phyloP scores from a whole-genome alignment of 2,888 invertebrate species.

The Catocala sponsa region DNA sequence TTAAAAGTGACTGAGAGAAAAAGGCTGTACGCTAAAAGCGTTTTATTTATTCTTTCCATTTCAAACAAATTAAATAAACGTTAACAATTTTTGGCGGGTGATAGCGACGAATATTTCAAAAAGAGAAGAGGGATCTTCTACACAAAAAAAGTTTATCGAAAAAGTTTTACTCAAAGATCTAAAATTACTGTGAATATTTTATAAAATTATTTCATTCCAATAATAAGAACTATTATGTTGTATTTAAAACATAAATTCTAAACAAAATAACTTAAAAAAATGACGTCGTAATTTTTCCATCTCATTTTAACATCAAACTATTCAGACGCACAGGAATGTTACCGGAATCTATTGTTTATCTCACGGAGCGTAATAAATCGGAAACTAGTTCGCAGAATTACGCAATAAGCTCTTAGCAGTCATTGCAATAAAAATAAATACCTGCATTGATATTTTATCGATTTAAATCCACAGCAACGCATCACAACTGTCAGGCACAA shows the following conservation, averaged over 20 bases:
- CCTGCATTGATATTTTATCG: slow-evolving; percentile 76
- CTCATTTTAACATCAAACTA: slow-evolving; percentile 31
- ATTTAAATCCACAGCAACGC: slow-evolving; percentile 58
- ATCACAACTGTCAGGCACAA: slow-evolving; percentile 64
- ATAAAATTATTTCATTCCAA: neutral
- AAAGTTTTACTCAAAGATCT: too few species aligned
- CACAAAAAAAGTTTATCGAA: too few species aligned
- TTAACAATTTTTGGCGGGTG: slow-evolving; percentile 3
- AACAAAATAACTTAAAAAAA: neutral
- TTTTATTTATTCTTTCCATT: neutral
- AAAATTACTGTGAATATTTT: too few species aligned
- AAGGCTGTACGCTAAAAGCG: slow-evolving; percentile 6
- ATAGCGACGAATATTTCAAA: neutral
- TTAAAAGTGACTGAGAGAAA: slow-evolving; percentile 21
- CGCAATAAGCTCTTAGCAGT: slow-evolving; percentile 39
- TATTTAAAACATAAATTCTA: neutral
- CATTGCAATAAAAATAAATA: slow-evolving; percentile 54
- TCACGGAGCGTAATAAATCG: slow-evolving; percentile 45
- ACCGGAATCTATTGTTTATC: slow-evolving; percentile 53
- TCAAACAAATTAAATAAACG: neutral
- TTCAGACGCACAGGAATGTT: slow-evolving; percentile 42
- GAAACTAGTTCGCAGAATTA: slow-evolving; percentile 51
- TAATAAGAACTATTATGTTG: neutral
- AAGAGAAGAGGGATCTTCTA: too few species aligned
- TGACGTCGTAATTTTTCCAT: slow-evolving; percentile 9